Base-by-base conservation (phyloP, 2,113 vertebrate species). In the Monarcha castaneiventris region DNA sequence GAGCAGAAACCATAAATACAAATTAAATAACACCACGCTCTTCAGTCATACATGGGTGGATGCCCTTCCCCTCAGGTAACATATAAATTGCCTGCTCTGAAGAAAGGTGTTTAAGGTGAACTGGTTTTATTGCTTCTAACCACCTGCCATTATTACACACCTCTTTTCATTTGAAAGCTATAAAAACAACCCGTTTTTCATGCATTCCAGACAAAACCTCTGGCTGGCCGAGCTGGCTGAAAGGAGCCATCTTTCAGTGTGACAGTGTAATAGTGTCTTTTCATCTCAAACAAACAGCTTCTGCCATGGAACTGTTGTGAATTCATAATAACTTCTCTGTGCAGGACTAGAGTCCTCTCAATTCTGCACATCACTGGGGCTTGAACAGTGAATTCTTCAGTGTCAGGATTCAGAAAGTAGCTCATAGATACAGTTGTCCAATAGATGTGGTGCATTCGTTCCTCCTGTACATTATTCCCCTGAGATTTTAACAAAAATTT, bases 241-340 rank as follows among this genome's bases (percentile, higher is more conserved):
- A 84, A 93, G 91, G 37, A 94, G n/a, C 83, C 84, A 96, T 91
- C 84, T 72, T 75, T 97, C 90, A 96, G 83, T 35, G n/a, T 80
- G 89, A 91, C 95, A 97, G 56, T 88, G 58, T 89, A 96, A 92
- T 87, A 72, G 39, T 75, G 44, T 89, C 77, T 91, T 93, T 96
- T 94, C 76, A 84, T 94, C 59, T 93, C 87, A 92, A 93, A 88
- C 37, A 92, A 94, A 96, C 89, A 76, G 63, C 52, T 86, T 49
- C 77, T 92, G 58, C 67, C 91, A 33, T 7, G 83, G 56, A 84
- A 80, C 33, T 16, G 22, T 10, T 72, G 62, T 62, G 71, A 84
- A 91, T 94, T 19, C 54, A 59, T 86, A 92, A 91, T 64, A 94
- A 94, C 68, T 92, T 52, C 89, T 80, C 68, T 63, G 37, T 49